phyloP scores from a whole-genome alignment of 2,797 vertebrate genomes.

The Spondyliosoma cantharus region DNA sequence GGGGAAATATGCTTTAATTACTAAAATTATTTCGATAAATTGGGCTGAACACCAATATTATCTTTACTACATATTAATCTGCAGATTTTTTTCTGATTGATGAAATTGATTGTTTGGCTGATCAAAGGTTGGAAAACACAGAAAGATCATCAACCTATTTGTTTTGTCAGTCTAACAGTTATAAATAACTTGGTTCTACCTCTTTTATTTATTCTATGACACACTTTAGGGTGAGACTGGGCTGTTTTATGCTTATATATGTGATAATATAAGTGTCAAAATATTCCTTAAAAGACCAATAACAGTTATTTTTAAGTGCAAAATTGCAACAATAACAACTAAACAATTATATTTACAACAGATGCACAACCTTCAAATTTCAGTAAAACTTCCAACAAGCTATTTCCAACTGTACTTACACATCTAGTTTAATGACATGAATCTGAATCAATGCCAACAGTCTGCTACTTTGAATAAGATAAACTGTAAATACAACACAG shows the following conservation, averaged over 20 bases:
- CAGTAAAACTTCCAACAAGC: constrained; percentile 4
- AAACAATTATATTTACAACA: constrained; percentile 7
- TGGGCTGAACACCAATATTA: neutral
- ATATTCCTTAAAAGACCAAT: too few species aligned
- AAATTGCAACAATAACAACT: neutral
- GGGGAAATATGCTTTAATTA: neutral
- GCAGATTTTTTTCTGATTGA: neutral
- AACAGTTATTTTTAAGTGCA: too few species aligned
- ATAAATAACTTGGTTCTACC: too few species aligned
- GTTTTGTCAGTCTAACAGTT: too few species aligned
- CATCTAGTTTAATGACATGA: constrained; percentile 29
- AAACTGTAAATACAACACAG: constrained; percentile 29
- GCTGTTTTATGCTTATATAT: too few species aligned
- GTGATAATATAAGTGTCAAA: too few species aligned
- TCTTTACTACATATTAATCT: neutral
- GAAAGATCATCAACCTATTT: too few species aligned
- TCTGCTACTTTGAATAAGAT: constrained; percentile 24
- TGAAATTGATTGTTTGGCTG: neutral
- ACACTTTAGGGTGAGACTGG: too few species aligned
- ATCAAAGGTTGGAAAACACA: neutral
- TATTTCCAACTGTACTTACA: constrained; percentile 15
- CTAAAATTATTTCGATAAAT: neutral
- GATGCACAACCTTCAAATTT: constrained; percentile 9
- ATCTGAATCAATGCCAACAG: constrained; percentile 16
- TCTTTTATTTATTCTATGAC: too few species aligned